Percentiles rank a stretch among this genome's conserved stretches.
These are phyloP conservation scores for Lophotis ruficrista DNA, from an alignment of 2,113 vertebrate genomes.

Conservation along the genomic window DNA sequence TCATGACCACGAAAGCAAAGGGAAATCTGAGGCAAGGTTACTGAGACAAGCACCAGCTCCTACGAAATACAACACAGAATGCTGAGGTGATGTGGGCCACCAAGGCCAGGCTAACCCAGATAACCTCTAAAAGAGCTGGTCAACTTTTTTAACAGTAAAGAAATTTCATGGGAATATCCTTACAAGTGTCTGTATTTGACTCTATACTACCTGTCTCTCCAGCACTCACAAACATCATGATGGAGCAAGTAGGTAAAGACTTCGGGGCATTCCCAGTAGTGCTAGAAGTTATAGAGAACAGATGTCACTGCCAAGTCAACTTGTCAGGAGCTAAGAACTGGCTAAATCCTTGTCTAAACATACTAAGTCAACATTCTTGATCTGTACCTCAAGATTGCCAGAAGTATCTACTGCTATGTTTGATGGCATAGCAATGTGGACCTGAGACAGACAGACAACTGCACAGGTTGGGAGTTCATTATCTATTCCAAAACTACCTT, in stretches of 20 bases:
- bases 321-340: background rate
- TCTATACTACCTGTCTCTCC: background rate
- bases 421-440: background rate
- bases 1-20: background rate
- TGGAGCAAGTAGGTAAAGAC: accelerated
- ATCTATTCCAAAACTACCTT: background rate
- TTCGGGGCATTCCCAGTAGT: background rate
- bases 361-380: background rate
- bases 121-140: background rate
- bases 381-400: background rate
- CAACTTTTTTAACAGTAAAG: background rate
- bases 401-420: background rate
- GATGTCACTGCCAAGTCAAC: background rate
- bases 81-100: background rate
- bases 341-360: background rate
- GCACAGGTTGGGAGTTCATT: background rate
- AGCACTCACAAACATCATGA: background rate
- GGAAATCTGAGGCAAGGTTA: background rate
- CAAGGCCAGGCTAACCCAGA: background rate
- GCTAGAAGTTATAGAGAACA: background rate
- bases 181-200: background rate
- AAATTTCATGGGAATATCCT: background rate
- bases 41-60: background rate
- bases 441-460: background rate
- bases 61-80: background rate